A percentile compares a stretch with the other conserved stretches of the same genome.
Conservation (phyloP, 2,113 vertebrate genomes). For the Peromyscus polionotus region DNA sequence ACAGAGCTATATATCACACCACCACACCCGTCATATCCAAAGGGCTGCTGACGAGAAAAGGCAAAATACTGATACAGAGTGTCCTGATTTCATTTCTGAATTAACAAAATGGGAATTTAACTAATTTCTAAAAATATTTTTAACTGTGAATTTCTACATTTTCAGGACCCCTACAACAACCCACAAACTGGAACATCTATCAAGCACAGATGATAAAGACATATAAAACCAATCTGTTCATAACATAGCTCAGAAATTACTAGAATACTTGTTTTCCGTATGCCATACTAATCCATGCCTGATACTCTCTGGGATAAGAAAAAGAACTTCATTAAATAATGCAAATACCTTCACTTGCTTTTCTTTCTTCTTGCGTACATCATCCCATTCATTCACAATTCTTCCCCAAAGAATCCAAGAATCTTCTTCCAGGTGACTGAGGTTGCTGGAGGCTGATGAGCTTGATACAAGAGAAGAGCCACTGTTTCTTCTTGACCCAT, state of each 20-base stretch:
- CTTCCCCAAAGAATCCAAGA: conserved; percentile 98
- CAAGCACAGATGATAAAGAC: neutral
- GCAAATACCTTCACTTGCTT: conserved; percentile 96
- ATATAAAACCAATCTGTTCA: conserved; percentile 11
- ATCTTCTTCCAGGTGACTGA: conserved; percentile 99
- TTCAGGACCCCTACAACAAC: conserved; percentile 29
- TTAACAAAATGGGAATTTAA: conserved; percentile 39
- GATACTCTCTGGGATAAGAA: neutral
- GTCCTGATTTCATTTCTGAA: conserved; percentile 46
- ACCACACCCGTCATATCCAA: neutral
- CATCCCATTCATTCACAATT: conserved; percentile 99
- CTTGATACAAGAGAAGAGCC: conserved; percentile 98
- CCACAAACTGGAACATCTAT: neutral
- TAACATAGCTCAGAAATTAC: conserved; percentile 4
- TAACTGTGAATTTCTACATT: conserved; percentile 33
- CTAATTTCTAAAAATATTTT: conserved; percentile 57
- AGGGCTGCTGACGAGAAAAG: neutral
- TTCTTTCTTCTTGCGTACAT: conserved; percentile 98
- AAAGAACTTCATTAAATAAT: conserved; percentile 45
- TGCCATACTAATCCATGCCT: neutral
- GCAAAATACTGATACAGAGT: conserved; percentile 15
- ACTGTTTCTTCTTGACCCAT: conserved; percentile 97
- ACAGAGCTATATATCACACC: neutral
- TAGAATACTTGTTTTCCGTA: conserved; percentile 27
- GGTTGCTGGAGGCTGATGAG: conserved; percentile 98